Evolutionary conservation across 2,113 vertebrate species (phyloP).

Genomic region (Lasiurus cinereus): DNA sequence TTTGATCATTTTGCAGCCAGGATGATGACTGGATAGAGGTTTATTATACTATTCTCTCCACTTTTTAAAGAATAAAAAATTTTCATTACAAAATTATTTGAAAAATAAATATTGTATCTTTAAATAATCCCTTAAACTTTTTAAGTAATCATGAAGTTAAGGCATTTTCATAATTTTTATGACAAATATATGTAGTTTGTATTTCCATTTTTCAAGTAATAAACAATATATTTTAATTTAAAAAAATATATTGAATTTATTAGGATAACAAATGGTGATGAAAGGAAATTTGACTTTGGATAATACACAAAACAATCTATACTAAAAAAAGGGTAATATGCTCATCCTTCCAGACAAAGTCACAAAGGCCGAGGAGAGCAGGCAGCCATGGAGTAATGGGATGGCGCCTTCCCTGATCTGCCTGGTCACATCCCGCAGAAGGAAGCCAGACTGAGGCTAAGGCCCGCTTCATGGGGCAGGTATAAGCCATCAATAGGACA

Average conservation of each 20-base stretch:
- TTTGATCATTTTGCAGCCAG: not conserved
- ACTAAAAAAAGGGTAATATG: too few relatives aligned
- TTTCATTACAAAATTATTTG: not conserved
- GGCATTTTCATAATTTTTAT: not conserved
- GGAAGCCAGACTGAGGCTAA: too few relatives aligned
- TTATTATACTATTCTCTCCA: not conserved
- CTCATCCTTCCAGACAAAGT: too few relatives aligned
- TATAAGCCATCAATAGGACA: too few relatives aligned
- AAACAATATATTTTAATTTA: not conserved
- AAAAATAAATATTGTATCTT: not conserved
- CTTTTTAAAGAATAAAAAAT: not conserved
- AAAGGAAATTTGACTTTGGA: not conserved
- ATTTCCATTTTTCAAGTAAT: not conserved
- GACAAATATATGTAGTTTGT: not conserved
- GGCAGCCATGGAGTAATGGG: too few relatives aligned
- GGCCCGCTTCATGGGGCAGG: too few relatives aligned
- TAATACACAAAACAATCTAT: not conserved
- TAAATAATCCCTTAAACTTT: not conserved
- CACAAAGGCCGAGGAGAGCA: too few relatives aligned
- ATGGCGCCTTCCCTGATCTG: too few relatives aligned
- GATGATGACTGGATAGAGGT: not conserved
- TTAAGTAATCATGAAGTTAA: not conserved
- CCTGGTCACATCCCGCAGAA: too few relatives aligned
- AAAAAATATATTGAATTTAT: not conserved
- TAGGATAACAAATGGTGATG: not conserved